These are phyloP conservation scores for Scomber colias DNA, from an alignment of 2,113 vertebrate genomes.

Conservation along the genomic window DNA sequence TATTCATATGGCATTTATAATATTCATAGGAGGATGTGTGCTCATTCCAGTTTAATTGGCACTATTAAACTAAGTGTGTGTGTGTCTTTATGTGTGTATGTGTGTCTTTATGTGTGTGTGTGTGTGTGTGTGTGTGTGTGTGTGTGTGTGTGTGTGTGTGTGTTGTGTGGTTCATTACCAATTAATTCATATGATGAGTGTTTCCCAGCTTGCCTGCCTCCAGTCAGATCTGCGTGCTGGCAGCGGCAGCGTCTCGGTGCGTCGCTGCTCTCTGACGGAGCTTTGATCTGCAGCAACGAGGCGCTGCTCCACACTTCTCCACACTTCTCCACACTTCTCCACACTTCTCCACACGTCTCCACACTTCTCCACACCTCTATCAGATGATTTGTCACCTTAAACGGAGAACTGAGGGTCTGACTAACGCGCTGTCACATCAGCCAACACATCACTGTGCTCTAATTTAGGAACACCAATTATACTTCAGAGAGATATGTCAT, in stretches of 20 bases:
- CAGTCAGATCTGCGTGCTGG: constrained; percentile 31
- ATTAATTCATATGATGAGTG: constrained; percentile 31
- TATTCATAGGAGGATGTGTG: constrained; percentile 40
- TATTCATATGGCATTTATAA: constrained; percentile 54
- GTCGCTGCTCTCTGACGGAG: background rate
- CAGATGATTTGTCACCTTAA: background rate
- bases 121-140: background rate
- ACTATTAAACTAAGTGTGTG: constrained; percentile 20
- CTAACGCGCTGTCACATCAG: background rate
- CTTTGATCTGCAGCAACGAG: constrained; percentile 31
- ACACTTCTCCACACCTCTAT: background rate
- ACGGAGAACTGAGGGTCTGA: background rate
- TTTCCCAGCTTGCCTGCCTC: constrained; percentile 21
- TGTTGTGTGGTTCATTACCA: constrained; percentile 6
- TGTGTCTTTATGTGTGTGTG: background rate
- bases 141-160: background rate
- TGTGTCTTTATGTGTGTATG: background rate
- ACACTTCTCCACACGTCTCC: background rate
- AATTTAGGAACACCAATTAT: background rate
- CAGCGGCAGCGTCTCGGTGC: constrained; percentile 10
- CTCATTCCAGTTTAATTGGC: constrained; percentile 53
- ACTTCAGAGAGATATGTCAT: background rate
- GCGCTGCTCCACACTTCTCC: background rate
- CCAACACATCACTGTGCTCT: background rate
- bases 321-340: background rate